Evolutionary conservation across 1,140 invertebrate species (phyloP), one percentile per base, ranked within the genome.

Genomic region (Cotesia typhae): DNA sequence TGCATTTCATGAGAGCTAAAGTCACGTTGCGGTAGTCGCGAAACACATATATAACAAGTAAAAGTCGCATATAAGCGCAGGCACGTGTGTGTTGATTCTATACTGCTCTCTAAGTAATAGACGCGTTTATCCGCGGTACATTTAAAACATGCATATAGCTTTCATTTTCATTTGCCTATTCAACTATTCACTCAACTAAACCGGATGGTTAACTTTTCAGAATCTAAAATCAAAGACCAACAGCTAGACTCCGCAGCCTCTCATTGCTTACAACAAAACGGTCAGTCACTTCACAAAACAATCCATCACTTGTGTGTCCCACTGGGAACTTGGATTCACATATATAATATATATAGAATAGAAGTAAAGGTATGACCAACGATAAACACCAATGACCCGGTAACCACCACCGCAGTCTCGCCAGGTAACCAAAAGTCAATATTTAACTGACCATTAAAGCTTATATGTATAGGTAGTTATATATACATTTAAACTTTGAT

Each of bases 131-230:
- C 74, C 78, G 76, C 78, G 79, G 75, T 77, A 74, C 79, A 80
- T 81, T 81, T 80, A 81, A 81, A 80, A 80, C 79, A 73, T 67
- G 77, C 75, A 65, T 75, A 74, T 79, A 80, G 78, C 78, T 79
- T 79, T 78, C 41, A 6, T 47, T 47, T 47, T 47, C 41, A 47
- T 47, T 47, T 75, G 65, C 71, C 28, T 28, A 28, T 28, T 28
- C 28, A 28, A 28, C 28, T 28, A 28, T 28, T 28, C 28, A 1
- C 28, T 28, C 28, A 28, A 28, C 28, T 70, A 61, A 73, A 70
- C 69, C 74, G 67, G 72, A 64, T 71, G 66, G 69, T 63, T 63
- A 41, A 60, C 14, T 47, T 55, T 67, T 67, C 10, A 52, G 41
- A 60, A 14, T 2, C 28, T 28, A 28, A 28, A 28, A 28, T 28